phyloP scores from a whole-genome alignment of 2,888 invertebrate species.

The Aleiodes leptofemur region DNA sequence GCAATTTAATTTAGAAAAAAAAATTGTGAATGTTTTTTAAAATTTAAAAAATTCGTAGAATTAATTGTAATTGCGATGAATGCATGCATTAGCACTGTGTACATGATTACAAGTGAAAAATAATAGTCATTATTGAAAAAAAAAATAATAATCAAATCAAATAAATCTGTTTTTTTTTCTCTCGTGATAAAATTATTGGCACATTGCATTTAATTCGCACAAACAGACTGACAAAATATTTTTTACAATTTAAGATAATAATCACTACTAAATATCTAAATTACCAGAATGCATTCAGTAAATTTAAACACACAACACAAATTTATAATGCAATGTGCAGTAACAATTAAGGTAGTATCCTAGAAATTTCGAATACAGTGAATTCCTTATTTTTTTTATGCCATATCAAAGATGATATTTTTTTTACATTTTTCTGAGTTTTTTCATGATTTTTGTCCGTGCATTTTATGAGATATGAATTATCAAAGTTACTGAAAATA shows the following conservation, averaged over 20 bases:
- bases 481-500: no score
- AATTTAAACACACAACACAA: not conserved
- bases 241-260: not conserved
- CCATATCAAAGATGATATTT: no score
- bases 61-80: not conserved
- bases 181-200: not conserved
- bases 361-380: no score
- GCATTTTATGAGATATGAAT: no score
- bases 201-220: slow-evolving; percentile 11
- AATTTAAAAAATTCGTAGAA: not conserved
- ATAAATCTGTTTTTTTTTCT: no score
- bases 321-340: not conserved
- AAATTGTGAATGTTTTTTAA: no score
- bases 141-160: not conserved
- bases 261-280: not conserved
- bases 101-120: not conserved
- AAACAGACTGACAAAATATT: slow-evolving; percentile 5
- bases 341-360: no score
- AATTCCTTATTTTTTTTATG: no score
- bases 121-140: no score
- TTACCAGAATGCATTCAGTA: not conserved
- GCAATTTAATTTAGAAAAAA: no score
- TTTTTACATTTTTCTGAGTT: no score
- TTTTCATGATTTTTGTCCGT: no score
- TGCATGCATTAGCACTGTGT: slow-evolving; percentile 8